phyloP scores from a whole-genome alignment of 2,113 vertebrate species.

The Piprites chloris region DNA sequence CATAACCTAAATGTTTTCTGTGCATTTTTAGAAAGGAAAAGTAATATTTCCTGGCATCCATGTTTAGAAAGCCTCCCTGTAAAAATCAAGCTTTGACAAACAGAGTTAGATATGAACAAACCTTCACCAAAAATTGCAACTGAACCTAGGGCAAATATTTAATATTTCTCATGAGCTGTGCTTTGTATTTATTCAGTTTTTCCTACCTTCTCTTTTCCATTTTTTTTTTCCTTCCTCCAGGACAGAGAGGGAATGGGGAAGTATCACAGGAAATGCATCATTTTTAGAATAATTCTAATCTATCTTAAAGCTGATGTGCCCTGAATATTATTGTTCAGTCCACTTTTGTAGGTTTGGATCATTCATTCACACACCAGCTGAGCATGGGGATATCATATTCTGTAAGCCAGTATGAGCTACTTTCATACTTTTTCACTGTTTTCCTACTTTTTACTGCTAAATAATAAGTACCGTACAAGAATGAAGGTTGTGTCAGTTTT shows the following conservation, averaged over 20 bases:
- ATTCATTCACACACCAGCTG: neutral
- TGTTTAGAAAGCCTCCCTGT: neutral
- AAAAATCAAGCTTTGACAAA: neutral
- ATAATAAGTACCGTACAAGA: rapidly evolving
- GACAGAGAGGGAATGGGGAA: neutral
- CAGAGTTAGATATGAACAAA: neutral
- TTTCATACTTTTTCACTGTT: neutral
- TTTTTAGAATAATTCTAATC: neutral
- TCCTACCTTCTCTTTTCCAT: neutral
- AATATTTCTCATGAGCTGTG: neutral
- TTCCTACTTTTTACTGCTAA: neutral
- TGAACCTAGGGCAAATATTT: neutral
- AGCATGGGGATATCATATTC: neutral
- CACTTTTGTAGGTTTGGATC: neutral
- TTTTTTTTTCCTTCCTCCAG: neutral
- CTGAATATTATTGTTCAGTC: neutral
- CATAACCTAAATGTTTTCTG: neutral
- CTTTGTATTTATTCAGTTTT: neutral
- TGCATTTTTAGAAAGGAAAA: neutral
- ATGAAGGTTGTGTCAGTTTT: neutral
- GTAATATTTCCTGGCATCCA: neutral
- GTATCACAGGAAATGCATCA: neutral
- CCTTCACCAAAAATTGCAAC: neutral
- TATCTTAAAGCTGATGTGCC: neutral
- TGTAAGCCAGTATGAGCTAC: neutral